phyloP scores from a whole-genome alignment of 1,140 invertebrate species.

The Sinella curviseta region DNA sequence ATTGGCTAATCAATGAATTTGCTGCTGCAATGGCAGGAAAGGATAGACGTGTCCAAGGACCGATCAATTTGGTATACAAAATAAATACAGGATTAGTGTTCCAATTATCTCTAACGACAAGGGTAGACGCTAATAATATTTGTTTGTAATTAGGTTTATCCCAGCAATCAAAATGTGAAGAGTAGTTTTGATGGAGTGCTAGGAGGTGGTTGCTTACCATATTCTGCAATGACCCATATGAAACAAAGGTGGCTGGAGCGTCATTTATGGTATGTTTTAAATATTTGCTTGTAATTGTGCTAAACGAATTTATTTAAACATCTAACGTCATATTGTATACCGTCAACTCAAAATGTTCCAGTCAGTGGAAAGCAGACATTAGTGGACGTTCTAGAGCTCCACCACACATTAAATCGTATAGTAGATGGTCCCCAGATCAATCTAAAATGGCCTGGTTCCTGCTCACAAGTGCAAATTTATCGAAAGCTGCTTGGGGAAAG shows the following conservation, averaged over 20 bases:
- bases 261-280: conserved; percentile 73
- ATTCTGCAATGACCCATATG: conserved; percentile 71
- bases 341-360: conserved; percentile 54
- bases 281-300: not conserved
- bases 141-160: conserved; percentile 65
- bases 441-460: conserved; percentile 74
- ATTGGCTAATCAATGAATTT: conserved; percentile 48
- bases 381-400: conserved; percentile 72
- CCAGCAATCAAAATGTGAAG: conserved; percentile 75
- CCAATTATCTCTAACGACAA: not conserved
- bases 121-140: too few relatives aligned
- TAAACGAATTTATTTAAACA: not conserved
- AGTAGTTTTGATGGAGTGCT: conserved; percentile 78
- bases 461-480: conserved; percentile 89
- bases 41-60: not conserved
- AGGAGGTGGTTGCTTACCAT: conserved; percentile 87
- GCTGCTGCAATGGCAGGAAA: conserved; percentile 29
- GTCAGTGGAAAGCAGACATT: conserved; percentile 77
- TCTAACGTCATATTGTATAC: too few relatives aligned
- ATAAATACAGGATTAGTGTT: not conserved
- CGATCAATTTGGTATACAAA: conserved; percentile 15
- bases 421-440: conserved; percentile 68
- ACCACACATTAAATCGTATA: conserved; percentile 93
- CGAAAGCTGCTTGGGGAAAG: conserved; percentile 91
- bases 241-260: conserved; percentile 82